Evolutionary conservation across 2,888 invertebrate genomes (phyloP), one percentile per base, ranked within the genome.

Genomic region (Archaeoteleia sp.): DNA sequence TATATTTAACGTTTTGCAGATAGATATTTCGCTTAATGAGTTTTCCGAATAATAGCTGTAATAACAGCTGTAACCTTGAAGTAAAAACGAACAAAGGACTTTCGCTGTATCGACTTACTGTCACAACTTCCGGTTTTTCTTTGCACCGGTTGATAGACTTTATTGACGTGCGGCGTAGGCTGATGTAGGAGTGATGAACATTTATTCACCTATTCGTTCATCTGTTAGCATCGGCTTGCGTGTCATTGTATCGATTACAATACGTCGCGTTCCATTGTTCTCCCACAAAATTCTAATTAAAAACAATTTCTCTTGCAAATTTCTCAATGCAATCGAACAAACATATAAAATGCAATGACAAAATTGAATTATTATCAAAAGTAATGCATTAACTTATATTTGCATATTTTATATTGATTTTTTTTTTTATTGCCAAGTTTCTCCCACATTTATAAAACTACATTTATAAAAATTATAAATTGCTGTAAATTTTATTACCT

Each of bases 71-170:
- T 51, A 61, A 67, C 67, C 67, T 67, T 67, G 60, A 61, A 39
- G 61, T 49, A 55, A 61, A 48, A 55, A 53, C 27, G 49, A 55
- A 58, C 53, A 67, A 67, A 55, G 55, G 49, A 61, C 62, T 67
- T 67, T 67, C 62, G 57, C 67, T 62, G 53, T 57, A 67, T 62
- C 53, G 62, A 58, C 62, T 67, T 57, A 15, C 62, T 67, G 67
- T 67, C 62, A 53, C 40, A 57, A 67, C 60, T 60, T 61, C 67
- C 67, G 60, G 32, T 51, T 37, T 48, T 48, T 67, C 51, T 39
- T 53, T 55, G 51, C 45, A n/a, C 29, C 40, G 25, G 39, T 55
- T 60, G 55, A 45, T 57, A 49, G 55, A 51, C 49, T 61, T 67
- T 57, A 62, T 67, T 57, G 51, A 51, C 51, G 32, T 32, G 7